Conservation (phyloP, 1,140 invertebrate species). For the Ceratina australensis region DNA sequence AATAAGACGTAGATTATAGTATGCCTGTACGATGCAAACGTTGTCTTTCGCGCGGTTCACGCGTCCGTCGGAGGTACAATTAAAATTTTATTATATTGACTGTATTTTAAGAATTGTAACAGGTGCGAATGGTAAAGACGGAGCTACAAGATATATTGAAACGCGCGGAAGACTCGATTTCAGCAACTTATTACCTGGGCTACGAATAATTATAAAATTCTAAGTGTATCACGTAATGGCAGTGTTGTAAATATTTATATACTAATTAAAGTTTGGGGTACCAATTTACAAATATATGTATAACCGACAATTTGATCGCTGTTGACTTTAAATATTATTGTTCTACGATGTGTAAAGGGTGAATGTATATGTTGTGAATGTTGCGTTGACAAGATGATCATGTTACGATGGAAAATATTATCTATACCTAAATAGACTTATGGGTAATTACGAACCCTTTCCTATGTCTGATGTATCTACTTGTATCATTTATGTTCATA, state of each 20-base stretch:
- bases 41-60: slow-evolving; percentile 34
- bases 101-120: neutral
- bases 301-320: slow-evolving; percentile 10
- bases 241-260: slow-evolving; percentile 51
- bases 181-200: slow-evolving; percentile 51
- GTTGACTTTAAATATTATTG: neutral
- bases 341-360: neutral
- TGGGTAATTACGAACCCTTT: neutral
- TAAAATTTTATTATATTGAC: neutral
- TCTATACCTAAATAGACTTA: neutral
- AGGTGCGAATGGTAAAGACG: too few relatives aligned
- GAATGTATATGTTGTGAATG: neutral
- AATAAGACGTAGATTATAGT: slow-evolving; percentile 72
- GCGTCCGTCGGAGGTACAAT: neutral
- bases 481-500: slow-evolving; percentile 20
- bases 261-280: slow-evolving; percentile 12
- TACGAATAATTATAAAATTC: slow-evolving; percentile 12
- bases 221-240: slow-evolving; percentile 32
- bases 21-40: slow-evolving; percentile 57
- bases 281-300: slow-evolving; percentile 13
- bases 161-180: slow-evolving; percentile 39
- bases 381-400: neutral
- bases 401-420: neutral
- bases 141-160: slow-evolving; percentile 4
- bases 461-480: neutral